A percentile compares a stretch with the other conserved stretches of the same genome.
phyloP scores from a whole-genome alignment of 1,140 invertebrate genomes.

The Cyclina sinensis region DNA sequence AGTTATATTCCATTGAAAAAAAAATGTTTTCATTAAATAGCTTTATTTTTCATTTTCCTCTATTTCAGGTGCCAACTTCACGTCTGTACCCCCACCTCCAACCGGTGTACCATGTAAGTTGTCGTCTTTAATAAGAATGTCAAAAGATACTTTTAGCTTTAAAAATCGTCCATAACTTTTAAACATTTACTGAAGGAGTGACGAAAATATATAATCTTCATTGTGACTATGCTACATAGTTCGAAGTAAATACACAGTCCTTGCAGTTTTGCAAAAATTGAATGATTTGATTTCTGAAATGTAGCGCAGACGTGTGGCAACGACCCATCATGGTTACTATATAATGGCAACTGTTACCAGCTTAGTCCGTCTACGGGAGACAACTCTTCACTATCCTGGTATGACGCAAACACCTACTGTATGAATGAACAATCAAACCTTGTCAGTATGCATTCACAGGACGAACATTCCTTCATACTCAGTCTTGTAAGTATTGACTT shows the following conservation, averaged over 20 bases:
- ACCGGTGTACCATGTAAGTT: conserved; percentile 22
- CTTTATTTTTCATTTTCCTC: background rate
- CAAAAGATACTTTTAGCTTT: too few relatives aligned
- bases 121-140: too few relatives aligned
- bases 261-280: too few relatives aligned
- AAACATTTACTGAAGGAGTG: too few relatives aligned
- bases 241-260: too few relatives aligned
- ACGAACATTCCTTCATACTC: conserved; percentile 64
- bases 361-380: conserved; percentile 53
- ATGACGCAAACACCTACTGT: conserved; percentile 70
- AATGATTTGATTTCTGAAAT: background rate
- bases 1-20: too few relatives aligned
- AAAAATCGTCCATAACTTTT: too few relatives aligned
- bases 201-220: too few relatives aligned
- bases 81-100: background rate
- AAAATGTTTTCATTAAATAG: background rate
- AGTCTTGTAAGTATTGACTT: conserved; percentile 57
- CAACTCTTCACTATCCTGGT: conserved; percentile 68
- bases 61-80: conserved; percentile 2
- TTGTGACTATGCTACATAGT: too few relatives aligned
- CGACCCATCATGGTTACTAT: conserved; percentile 67
- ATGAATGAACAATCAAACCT: conserved; percentile 63
- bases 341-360: conserved; percentile 69
- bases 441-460: conserved; percentile 69
- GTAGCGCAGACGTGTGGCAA: conserved; percentile 51